phyloP scores from a whole-genome alignment of 1,140 invertebrate species.

The Penaeus vannamei region DNA sequence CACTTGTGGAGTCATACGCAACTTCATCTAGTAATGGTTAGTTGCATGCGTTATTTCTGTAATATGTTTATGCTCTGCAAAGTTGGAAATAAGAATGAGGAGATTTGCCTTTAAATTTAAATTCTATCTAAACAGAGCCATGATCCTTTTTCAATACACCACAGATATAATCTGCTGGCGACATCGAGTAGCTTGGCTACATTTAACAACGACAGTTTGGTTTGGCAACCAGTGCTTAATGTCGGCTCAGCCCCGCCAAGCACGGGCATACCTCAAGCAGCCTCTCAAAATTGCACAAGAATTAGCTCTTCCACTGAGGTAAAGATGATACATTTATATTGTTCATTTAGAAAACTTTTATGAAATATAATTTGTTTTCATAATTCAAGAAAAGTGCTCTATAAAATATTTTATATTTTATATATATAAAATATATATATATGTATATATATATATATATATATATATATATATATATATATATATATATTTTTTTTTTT shows the following conservation, averaged over 20 bases:
- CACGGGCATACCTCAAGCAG: conserved; percentile 61
- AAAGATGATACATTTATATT: not conserved
- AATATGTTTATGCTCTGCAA: too few relatives aligned
- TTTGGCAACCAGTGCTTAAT: conserved; percentile 53
- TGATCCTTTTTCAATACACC: not conserved
- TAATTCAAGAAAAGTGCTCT: not conserved
- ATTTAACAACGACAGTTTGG: conserved; percentile 48
- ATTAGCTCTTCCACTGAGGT: conserved; percentile 54
- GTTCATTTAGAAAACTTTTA: not conserved
- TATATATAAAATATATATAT: too few relatives aligned
- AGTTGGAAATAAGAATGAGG: too few relatives aligned
- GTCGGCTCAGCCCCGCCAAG: conserved; percentile 57
- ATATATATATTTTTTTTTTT: too few relatives aligned
- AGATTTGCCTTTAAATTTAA: too few relatives aligned
- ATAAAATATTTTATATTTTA: too few relatives aligned
- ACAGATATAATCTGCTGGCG: conserved; percentile 56
- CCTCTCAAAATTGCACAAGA: conserved; percentile 51
- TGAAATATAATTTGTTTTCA: not conserved
- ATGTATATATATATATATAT: too few relatives aligned
- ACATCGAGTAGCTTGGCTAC: conserved; percentile 53
- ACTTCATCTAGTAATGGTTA: not conserved
- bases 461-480: too few relatives aligned
- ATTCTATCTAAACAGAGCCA: too few relatives aligned
- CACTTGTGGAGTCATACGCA: not conserved
- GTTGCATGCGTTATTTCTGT: too few relatives aligned